Conservation (phyloP, 2,113 vertebrate species). For the Trichechus manatus region DNA sequence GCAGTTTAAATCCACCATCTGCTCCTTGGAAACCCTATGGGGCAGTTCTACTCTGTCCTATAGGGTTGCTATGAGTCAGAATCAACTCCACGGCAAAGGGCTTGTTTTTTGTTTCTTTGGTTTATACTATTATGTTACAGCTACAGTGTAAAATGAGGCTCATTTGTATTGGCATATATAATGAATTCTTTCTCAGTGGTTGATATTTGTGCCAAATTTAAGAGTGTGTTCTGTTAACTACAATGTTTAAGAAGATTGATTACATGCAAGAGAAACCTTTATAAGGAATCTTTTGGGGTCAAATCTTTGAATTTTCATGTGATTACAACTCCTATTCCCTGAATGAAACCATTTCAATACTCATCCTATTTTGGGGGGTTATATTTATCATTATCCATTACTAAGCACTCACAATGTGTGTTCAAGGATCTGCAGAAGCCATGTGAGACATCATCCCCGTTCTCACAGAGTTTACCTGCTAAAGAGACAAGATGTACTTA, state of each 20-base stretch:
- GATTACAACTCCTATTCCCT: background rate
- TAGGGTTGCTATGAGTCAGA: too few relatives aligned
- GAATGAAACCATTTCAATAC: background rate
- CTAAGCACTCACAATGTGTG: background rate
- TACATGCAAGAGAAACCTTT: background rate
- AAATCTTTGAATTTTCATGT: slow-evolving; percentile 19
- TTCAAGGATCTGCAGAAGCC: background rate
- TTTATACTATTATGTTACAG: background rate
- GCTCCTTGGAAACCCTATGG: too few relatives aligned
- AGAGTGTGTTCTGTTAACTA: background rate
- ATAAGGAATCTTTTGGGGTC: background rate
- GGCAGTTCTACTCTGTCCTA: too few relatives aligned
- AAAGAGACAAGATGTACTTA: background rate
- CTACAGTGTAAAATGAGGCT: background rate
- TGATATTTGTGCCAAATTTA: background rate
- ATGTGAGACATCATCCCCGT: background rate
- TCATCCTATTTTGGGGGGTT: background rate
- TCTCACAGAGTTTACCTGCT: background rate
- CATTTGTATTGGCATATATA: background rate
- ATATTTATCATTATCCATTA: background rate
- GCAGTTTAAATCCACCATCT: too few relatives aligned
- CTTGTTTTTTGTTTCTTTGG: too few relatives aligned
- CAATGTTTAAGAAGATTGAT: slow-evolving; percentile 2
- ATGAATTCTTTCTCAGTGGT: slow-evolving; percentile 8
- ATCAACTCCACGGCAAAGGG: too few relatives aligned